Evolutionary conservation across 30 jellyfish, hydroid and myxozoan genomes (phyloP), one percentile per base, ranked within the genome.

Genomic region (Aurelia sp.): DNA sequence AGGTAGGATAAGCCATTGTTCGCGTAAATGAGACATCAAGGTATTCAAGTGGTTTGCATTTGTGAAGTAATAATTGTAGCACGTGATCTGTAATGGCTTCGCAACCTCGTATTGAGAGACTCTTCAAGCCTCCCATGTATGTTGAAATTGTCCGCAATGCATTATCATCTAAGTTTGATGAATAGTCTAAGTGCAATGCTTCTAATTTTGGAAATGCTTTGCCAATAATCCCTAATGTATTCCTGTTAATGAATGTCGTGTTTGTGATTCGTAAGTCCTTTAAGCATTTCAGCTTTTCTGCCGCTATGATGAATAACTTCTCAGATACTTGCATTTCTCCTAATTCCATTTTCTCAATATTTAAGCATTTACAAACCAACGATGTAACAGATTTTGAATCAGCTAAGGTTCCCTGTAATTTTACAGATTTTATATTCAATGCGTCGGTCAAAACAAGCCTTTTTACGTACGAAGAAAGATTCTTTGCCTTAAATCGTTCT

Each of bases 21-120:
- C 66, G 59, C 52, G 93, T 84, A 11, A 37, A 33, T 13, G 93
- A 84, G 41, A 73, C 93, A 48, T 84, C 87, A 9, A 84, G 87
- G 30, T 57, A 65, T 48, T 73, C 82, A 9, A 84, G 33, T 10
- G 31, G 33, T 55, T 66, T 47, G 73, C 90, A 79, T 27, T 18
- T 31, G 44, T 33, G 21, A 18, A 79, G 53, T 15, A 79, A 6
- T 9, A 35, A 15, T 27, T 66, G 41, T 37, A 79, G 16, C 15
- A 71, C 90, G 10, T 20, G 27, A 31, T 79, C 90, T 13, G 82
- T 63, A 12, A 79, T 48, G 6, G 47, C 13, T 11, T 48, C 75
- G 22, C 81, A 63, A 16, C 90, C 90, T 35, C 81, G 66, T n/a
- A 79, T 9, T 7, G 60, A 30, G 22, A 79, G 62, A 40, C 73